phyloP scores from a whole-genome alignment of 2,113 vertebrate species.

The Siniperca knerii region DNA sequence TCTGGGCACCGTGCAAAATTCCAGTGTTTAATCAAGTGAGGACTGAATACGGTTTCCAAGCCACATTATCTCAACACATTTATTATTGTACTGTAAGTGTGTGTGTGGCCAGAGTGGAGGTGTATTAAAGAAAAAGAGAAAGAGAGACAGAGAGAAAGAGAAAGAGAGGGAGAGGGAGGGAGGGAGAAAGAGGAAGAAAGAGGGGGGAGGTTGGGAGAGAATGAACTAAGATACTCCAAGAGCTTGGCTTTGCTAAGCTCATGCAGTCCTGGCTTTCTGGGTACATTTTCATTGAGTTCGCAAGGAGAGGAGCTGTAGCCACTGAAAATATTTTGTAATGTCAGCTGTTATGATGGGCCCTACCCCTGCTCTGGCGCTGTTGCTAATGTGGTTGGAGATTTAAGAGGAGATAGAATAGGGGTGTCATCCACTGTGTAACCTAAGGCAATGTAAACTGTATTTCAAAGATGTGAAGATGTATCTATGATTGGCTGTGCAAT shows the following conservation, averaged over 20 bases:
- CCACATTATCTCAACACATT: constrained; percentile 88
- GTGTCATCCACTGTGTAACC: constrained; percentile 69
- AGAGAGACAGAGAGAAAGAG: constrained; percentile 47
- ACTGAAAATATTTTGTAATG: constrained; percentile 81
- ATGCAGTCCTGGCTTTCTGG: constrained; percentile 66
- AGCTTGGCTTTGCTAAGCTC: constrained; percentile 62
- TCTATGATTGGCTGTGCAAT: constrained; percentile 16
- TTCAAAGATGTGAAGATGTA: constrained; percentile 34
- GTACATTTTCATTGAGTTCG: constrained; percentile 74
- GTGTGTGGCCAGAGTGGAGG: constrained; percentile 84
- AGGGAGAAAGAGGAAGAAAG: constrained; percentile 18
- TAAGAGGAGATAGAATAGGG: constrained; percentile 64
- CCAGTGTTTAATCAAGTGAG: constrained; percentile 88
- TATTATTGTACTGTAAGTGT: constrained; percentile 86
- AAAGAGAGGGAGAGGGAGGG: constrained; percentile 37
- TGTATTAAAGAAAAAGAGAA: constrained; percentile 71
- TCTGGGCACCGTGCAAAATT: constrained; percentile 87
- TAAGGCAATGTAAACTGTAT: constrained; percentile 55
- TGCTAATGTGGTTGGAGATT: constrained; percentile 67
- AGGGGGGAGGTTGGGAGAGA: constrained; percentile 38
- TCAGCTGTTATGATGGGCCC: constrained; percentile 78
- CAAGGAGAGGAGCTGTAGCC: constrained; percentile 69
- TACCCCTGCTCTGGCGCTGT: constrained; percentile 64
- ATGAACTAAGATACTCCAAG: constrained; percentile 68
- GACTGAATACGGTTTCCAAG: constrained; percentile 84